Evolutionary conservation across 2,113 vertebrate genomes (phyloP).

Genomic region (Misgurnus anguillicaudatus): DNA sequence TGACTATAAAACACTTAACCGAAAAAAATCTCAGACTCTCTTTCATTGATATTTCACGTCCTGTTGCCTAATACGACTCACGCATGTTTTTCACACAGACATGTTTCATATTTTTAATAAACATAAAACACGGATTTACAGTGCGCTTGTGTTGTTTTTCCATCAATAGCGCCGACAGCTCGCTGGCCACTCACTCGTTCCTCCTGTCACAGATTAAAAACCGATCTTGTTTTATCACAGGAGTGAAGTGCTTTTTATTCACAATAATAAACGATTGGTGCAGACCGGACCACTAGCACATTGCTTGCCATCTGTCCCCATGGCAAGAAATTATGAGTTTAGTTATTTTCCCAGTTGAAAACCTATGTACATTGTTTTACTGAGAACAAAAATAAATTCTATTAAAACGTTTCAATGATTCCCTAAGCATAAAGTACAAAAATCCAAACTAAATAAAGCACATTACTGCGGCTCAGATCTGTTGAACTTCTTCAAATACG

Average conservation of each 20-base stretch:
- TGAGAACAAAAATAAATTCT: too few relatives aligned
- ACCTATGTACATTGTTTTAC: too few relatives aligned
- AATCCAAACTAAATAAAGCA: too few relatives aligned
- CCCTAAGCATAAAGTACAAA: too few relatives aligned
- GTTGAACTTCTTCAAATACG: not conserved
- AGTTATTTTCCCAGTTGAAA: too few relatives aligned
- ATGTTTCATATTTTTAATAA: not conserved
- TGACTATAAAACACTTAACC: conserved; percentile 12
- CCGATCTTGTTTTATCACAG: not conserved
- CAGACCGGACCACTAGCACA: conserved; percentile 46
- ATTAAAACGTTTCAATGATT: too few relatives aligned
- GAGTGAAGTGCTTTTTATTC: conserved; percentile 16
- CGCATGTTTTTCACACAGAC: not conserved
- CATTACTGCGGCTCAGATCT: too few relatives aligned
- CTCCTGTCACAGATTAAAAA: conserved; percentile 36
- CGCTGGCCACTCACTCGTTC: conserved; percentile 11
- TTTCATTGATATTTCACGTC: not conserved
- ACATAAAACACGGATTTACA: not conserved
- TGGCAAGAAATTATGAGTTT: too few relatives aligned
- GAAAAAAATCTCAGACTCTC: not conserved
- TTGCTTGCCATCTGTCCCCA: too few relatives aligned
- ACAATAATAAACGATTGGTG: too few relatives aligned
- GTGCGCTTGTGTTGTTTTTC: not conserved
- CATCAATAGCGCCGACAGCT: conserved; percentile 11
- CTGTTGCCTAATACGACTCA: not conserved